Conservation (phyloP, 2,797 vertebrate genomes). For the Thunnus albacares region DNA sequence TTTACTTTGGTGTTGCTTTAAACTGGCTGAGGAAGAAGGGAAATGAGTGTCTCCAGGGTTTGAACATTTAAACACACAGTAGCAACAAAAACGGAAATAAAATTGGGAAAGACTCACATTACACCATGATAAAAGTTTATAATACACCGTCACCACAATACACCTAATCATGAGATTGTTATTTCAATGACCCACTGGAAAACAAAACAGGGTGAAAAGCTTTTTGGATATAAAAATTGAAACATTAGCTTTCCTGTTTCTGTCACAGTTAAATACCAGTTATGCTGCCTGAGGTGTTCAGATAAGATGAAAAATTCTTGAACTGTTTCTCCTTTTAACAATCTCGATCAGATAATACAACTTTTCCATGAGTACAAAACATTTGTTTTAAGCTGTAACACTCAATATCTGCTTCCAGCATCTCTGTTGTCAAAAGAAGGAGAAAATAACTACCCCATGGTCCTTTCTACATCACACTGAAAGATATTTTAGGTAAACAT, state of each 20-base stretch:
- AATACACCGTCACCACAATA: too few relatives aligned
- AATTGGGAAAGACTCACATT: too few relatives aligned
- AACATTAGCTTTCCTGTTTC: too few relatives aligned
- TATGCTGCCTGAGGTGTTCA: not conserved
- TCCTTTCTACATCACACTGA: not conserved
- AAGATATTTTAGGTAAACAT: not conserved
- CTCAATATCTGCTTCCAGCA: not conserved
- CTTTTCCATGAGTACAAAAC: too few relatives aligned
- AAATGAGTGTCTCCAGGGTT: not conserved
- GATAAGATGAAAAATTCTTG: not conserved
- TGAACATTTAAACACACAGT: too few relatives aligned
- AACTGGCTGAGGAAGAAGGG: not conserved
- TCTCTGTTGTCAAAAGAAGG: not conserved
- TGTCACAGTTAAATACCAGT: not conserved
- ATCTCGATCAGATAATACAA: not conserved
- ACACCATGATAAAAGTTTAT: too few relatives aligned
- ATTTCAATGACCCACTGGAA: too few relatives aligned
- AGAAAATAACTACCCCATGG: too few relatives aligned
- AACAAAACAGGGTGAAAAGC: not conserved
- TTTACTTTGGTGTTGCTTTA: not conserved
- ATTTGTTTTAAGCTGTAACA: not conserved
- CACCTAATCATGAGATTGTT: too few relatives aligned
- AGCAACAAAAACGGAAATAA: too few relatives aligned
- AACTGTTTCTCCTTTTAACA: not conserved
- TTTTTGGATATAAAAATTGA: not conserved